Conservation (phyloP, 2,797 vertebrate genomes). For the Anolis apletophallus region DNA sequence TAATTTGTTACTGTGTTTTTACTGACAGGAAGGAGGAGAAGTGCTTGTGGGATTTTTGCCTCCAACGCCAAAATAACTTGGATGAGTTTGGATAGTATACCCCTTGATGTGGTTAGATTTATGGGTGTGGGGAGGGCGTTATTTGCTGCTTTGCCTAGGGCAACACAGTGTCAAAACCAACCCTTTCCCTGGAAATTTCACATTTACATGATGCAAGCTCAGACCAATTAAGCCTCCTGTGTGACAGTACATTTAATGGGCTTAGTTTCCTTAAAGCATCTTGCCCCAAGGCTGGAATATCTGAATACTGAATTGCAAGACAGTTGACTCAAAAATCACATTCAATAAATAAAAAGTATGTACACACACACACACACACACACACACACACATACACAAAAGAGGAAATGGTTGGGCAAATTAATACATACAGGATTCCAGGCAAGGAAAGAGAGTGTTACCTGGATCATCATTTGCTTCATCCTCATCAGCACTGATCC, state of each 20-base stretch:
- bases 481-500: constrained; percentile 88
- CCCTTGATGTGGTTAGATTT: not conserved
- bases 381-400: no score
- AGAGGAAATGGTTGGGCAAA: no score
- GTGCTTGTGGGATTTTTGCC: not conserved
- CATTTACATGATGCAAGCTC: not conserved
- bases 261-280: not conserved
- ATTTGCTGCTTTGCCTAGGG: not conserved
- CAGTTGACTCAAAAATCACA: not conserved
- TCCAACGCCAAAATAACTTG: not conserved
- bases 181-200: not conserved
- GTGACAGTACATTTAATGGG: not conserved
- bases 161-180: not conserved
- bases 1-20: no score
- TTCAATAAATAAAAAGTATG: constrained; percentile 16
- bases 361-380: not conserved
- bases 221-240: not conserved
- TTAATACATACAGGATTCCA: not conserved
- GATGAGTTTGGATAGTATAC: not conserved
- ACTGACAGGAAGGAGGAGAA: no score
- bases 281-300: not conserved
- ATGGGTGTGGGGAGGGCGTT: not conserved
- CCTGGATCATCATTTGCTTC: constrained; percentile 93
- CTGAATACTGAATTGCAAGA: not conserved
- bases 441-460: constrained; percentile 53